Percentiles rank a stretch among this genome's conserved stretches.
Evolutionary conservation across 2,888 invertebrate species (phyloP).

Genomic region (Cephonodes hylas): DNA sequence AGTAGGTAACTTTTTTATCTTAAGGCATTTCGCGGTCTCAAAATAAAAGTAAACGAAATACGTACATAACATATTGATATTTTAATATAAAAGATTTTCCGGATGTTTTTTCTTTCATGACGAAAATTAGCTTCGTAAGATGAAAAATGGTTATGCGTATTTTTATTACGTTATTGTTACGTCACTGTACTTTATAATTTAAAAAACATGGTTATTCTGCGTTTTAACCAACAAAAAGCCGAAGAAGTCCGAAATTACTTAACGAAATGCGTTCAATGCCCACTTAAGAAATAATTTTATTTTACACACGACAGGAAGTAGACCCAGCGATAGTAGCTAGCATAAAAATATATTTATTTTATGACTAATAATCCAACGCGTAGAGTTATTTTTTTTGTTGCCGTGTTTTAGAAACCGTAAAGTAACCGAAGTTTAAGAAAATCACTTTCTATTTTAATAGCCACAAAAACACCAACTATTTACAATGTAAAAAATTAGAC

Average conservation of each 20-base stretch:
- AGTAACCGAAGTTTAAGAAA: background rate
- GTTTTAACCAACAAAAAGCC: background rate
- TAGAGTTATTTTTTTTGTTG: too few relatives aligned
- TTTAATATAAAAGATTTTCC: too few relatives aligned
- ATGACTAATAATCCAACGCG: background rate
- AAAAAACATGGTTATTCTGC: background rate
- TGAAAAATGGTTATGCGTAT: background rate
- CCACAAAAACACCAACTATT: background rate
- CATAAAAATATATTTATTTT: background rate
- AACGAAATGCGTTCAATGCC: background rate
- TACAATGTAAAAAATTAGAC: constrained; percentile 8
- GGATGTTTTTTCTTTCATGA: background rate
- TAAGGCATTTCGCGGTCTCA: too few relatives aligned
- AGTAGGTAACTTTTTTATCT: too few relatives aligned
- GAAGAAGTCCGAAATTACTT: background rate
- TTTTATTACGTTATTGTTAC: too few relatives aligned
- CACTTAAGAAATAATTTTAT: background rate
- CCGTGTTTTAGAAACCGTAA: too few relatives aligned
- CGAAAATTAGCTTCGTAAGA: background rate
- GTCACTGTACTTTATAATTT: background rate
- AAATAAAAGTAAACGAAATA: too few relatives aligned
- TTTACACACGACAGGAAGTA: background rate
- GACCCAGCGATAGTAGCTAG: constrained; percentile 17
- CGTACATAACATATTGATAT: too few relatives aligned
- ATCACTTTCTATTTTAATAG: background rate